Percentiles rank a stretch among this genome's conserved stretches.
phyloP scores from a whole-genome alignment of 2,888 invertebrate species.

The Blastobasis lacticolella region DNA sequence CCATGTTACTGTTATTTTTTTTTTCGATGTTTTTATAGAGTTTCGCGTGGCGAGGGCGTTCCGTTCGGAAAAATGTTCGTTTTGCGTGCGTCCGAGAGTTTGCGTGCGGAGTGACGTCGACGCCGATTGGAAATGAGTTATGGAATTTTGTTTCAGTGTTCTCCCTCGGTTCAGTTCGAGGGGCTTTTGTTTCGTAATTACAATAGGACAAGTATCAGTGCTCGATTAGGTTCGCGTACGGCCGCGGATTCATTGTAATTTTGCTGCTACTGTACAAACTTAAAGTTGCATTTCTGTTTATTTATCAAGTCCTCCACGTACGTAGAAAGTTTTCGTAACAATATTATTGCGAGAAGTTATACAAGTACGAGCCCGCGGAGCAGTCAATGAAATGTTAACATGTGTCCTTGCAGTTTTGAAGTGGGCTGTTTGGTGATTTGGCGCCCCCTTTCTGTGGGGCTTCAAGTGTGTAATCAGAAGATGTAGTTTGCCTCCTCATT shows the following conservation, averaged over 20 bases:
- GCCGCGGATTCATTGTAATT: no score
- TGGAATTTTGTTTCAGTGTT: slow-evolving; percentile 50
- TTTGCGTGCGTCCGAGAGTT: slow-evolving; percentile 72
- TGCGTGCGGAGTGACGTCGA: slow-evolving; percentile 65
- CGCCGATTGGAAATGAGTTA: slow-evolving; percentile 64
- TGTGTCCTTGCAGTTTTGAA: slow-evolving; percentile 69
- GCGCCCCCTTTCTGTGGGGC: slow-evolving; percentile 50
- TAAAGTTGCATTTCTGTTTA: no score
- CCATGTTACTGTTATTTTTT: slow-evolving; percentile 71
- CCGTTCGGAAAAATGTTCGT: slow-evolving; percentile 72
- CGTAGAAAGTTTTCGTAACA: no score
- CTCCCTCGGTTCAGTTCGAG: slow-evolving; percentile 38
- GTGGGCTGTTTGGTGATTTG: slow-evolving; percentile 64
- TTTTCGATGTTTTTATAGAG: slow-evolving; percentile 73
- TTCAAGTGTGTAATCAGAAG: slow-evolving; percentile 47
- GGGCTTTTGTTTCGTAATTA: slow-evolving; percentile 34
- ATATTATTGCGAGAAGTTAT: no score
- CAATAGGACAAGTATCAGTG: slow-evolving; percentile 10
- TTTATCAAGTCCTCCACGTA: no score
- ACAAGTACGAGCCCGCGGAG: no score
- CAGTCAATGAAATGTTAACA: slow-evolving; percentile 48
- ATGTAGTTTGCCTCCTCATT: slow-evolving; percentile 43
- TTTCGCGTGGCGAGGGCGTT: slow-evolving; percentile 69
- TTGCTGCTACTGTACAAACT: no score
- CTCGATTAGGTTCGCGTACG: slow-evolving; percentile 1